Base-by-base conservation (phyloP, 2,888 invertebrate genomes). In the Nysson spinosus region DNA sequence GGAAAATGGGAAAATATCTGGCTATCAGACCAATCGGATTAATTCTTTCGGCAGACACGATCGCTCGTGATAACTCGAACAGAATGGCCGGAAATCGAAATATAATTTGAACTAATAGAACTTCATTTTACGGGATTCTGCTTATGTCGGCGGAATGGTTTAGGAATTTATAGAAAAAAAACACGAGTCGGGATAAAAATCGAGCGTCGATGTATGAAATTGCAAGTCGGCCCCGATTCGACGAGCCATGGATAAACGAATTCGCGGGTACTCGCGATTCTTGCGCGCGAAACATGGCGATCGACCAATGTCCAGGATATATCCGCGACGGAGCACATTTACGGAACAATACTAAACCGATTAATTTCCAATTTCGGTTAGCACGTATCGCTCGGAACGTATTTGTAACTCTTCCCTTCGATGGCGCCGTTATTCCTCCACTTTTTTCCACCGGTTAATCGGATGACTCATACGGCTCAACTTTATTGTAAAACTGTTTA, bases 311-410 rank as follows among this genome's bases (percentile, higher is more conserved):
- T 24, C n/a, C n/a, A n/a, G n/a, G 17, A 26, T 43, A 19, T 50
- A 20, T 26, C 34, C 42, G 43, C 51, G 51, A 17, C 49, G 49
- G 34, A 43, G 42, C 24, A 30, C 34, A 24, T 28, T 32, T 35
- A 42, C 32, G 51, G n/a, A 56, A 58, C 55, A 72, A 66, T 37
- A 49, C 24, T 42, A 58, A 60, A 50, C 69, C 72, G 54, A 72
- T 68, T 71, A 71, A 66, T 69, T 56, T 46, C 52, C 58, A 30
- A 40, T 58, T 55, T 57, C 14, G 43, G 20, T 32, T 17, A 17
- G 55, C 44, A 39, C 55, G 47, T 34, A 56, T 68, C 56, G 35
- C 26, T 28, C n/a, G n/a, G 35, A 57, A 40, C 47, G 52, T 57
- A 42, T 39, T 43, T 51, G 34, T 58, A 57, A 26, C 42, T 22